A percentile compares a stretch with the other conserved stretches of the same genome.
These are phyloP conservation scores for Ridgeia piscesae DNA, from an alignment of 1,140 invertebrate species.

Conservation along the genomic window DNA sequence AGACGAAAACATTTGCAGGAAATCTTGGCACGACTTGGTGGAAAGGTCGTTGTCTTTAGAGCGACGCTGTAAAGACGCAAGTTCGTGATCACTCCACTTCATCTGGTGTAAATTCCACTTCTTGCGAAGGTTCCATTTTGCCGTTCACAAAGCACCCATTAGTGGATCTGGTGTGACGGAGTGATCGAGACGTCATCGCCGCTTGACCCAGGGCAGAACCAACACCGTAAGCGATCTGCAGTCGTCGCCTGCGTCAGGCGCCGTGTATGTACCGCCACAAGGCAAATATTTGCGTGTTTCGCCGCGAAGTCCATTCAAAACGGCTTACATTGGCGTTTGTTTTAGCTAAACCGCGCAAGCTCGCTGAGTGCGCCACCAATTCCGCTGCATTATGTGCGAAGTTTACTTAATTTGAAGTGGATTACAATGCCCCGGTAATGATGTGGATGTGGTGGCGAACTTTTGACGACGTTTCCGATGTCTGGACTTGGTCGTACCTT, in stretches of 20 bases:
- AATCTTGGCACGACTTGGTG: not conserved
- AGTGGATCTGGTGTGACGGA: not conserved
- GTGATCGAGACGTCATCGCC: not conserved
- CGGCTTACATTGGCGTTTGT: not conserved
- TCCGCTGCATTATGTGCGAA: slow-evolving; percentile 3
- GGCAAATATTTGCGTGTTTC: not conserved
- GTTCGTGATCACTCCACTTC: not conserved
- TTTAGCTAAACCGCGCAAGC: not conserved
- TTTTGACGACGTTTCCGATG: not conserved
- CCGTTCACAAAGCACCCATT: not conserved
- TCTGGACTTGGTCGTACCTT: not conserved
- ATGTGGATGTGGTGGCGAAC: not conserved
- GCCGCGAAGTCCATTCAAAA: not conserved
- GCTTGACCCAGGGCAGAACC: not conserved
- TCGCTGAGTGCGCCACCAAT: not conserved
- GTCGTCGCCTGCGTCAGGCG: not conserved
- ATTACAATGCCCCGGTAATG: not conserved
- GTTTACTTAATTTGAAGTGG: slow-evolving; percentile 6
- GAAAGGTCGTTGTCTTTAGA: not conserved
- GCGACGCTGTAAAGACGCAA: not conserved
- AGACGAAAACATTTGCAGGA: not conserved
- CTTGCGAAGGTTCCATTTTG: not conserved
- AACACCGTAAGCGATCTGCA: not conserved
- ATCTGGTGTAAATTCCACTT: not conserved
- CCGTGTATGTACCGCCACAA: not conserved